Evolutionary conservation across 2,888 invertebrate species (phyloP).

Genomic region (Himalopsyche anomala): DNA sequence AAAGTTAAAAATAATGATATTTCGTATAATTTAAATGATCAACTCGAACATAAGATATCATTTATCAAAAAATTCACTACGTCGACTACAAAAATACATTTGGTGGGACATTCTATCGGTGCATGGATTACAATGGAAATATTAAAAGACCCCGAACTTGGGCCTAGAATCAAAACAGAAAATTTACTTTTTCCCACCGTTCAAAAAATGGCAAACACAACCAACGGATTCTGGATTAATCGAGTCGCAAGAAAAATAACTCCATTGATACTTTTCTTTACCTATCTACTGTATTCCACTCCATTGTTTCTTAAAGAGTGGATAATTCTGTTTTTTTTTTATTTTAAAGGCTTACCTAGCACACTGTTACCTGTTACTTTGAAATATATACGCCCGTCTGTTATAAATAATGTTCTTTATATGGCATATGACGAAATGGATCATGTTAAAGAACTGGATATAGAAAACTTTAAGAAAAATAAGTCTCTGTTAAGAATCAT

Average conservation of each 20-base stretch:
- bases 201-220: constrained; percentile 86
- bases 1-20: constrained; percentile 76
- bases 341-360: constrained; percentile 72
- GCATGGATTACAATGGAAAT: constrained; percentile 88
- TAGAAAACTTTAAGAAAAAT: constrained; percentile 77
- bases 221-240: constrained; percentile 84
- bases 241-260: constrained; percentile 75
- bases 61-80: constrained; percentile 87
- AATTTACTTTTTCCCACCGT: constrained; percentile 92
- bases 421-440: constrained; percentile 89
- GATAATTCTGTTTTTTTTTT: constrained; percentile 78
- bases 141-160: constrained; percentile 78
- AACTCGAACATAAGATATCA: constrained; percentile 86
- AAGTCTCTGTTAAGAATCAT: constrained; percentile 84
- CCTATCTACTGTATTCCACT: constrained; percentile 76
- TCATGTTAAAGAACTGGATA: constrained; percentile 82
- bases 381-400: constrained; percentile 78
- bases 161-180: constrained; percentile 77
- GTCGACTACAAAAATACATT: constrained; percentile 82
- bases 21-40: constrained; percentile 86
- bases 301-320: constrained; percentile 76
- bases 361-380: constrained; percentile 74
- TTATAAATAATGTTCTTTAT: constrained; percentile 81
- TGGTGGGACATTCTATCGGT: constrained; percentile 95
- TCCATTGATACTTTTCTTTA: constrained; percentile 69